These are phyloP conservation scores for Chiloscyllium punctatum DNA, from an alignment of 2,797 vertebrate species.

Conservation along the genomic window DNA sequence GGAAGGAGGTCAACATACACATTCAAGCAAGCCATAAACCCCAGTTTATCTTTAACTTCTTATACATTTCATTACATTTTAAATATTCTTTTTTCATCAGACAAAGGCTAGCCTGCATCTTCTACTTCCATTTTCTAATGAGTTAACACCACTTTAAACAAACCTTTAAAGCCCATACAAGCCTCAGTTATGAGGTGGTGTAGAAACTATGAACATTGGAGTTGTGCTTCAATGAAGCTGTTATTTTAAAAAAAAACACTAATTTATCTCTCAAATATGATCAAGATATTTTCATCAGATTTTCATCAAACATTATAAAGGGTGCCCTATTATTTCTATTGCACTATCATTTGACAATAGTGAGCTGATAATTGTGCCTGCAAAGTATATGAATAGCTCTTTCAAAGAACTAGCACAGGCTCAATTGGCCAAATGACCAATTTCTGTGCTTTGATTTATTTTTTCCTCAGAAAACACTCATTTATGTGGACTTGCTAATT, in stretches of 20 bases:
- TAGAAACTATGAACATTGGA: neutral
- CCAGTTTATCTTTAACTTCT: neutral
- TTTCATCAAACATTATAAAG: neutral
- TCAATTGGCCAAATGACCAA: neutral
- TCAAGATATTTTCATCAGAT: neutral
- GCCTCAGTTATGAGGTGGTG: neutral
- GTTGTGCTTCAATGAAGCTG: neutral
- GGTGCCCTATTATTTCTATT: neutral
- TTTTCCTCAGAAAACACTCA: neutral
- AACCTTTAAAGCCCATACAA: neutral
- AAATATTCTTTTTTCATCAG: neutral
- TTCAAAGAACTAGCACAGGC: neutral
- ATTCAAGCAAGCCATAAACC: neutral
- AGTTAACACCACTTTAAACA: neutral
- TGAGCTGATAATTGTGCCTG: neutral
- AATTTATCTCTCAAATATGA: neutral
- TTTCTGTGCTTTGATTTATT: neutral
- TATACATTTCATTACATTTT: slow-evolving; percentile 7
- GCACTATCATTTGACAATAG: neutral
- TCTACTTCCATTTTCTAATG: neutral
- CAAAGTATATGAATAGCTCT: neutral
- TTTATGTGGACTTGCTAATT: neutral
- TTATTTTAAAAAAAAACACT: neutral
- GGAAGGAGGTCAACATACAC: neutral
- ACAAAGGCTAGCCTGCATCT: neutral